phyloP scores from a whole-genome alignment of 2,113 vertebrate genomes.

The Casuarius casuarius region DNA sequence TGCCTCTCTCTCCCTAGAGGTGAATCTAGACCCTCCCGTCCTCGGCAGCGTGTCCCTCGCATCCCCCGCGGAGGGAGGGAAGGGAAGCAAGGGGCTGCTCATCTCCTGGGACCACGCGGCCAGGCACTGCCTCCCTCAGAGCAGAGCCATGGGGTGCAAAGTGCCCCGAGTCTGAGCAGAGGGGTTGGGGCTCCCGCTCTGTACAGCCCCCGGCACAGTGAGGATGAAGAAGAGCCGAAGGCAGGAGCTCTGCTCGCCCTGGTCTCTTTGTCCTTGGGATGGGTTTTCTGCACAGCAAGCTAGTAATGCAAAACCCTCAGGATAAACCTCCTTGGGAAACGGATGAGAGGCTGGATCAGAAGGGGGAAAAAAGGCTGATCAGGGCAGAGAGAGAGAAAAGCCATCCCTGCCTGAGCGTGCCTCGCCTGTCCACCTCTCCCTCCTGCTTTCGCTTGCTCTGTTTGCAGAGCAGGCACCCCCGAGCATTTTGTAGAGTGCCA shows the following conservation, averaged over 20 bases:
- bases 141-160: rapidly evolving
- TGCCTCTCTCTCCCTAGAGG: background rate
- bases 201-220: background rate
- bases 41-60: no score
- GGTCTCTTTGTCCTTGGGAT: background rate
- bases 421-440: rapidly evolving
- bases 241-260: background rate
- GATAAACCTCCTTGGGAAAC: background rate
- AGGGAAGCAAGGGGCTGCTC: background rate
- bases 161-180: background rate
- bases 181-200: background rate
- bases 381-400: background rate
- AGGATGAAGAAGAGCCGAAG: background rate
- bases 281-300: background rate
- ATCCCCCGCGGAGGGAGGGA: background rate
- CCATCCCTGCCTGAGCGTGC: background rate
- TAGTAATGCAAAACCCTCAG: rapidly evolving
- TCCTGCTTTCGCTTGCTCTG: background rate
- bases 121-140: background rate
- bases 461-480: background rate
- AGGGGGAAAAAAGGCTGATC: background rate
- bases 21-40: no score
- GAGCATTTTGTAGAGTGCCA: background rate
- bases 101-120: background rate
- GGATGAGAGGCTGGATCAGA: background rate